These are phyloP conservation scores for Cardinalis cardinalis DNA, from an alignment of 2,113 vertebrate genomes.

Conservation along the genomic window DNA sequence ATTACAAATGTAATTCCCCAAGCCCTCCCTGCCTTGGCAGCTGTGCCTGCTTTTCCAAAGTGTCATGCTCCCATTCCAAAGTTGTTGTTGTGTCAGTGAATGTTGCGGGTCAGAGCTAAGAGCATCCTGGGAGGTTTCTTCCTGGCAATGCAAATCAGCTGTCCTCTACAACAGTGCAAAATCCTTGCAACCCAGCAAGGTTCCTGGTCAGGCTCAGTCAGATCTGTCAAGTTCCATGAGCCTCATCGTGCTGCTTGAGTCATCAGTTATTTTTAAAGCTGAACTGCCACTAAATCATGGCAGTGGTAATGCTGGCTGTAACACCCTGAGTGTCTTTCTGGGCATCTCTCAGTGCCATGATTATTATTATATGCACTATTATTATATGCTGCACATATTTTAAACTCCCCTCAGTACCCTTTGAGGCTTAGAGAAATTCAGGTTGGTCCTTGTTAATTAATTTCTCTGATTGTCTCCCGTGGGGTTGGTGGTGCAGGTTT, in stretches of 20 bases:
- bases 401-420: not conserved
- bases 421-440: not conserved
- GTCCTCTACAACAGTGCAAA: constrained; percentile 2
- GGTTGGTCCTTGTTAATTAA: not conserved
- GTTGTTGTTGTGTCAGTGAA: not conserved
- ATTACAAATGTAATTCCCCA: constrained; percentile 17
- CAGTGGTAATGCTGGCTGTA: not conserved
- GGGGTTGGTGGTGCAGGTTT: not conserved
- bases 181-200: not conserved
- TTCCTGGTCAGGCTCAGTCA: not conserved
- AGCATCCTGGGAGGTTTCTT: not conserved
- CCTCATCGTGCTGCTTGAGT: not conserved
- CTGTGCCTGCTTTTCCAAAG: not conserved
- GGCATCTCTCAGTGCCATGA: not conserved
- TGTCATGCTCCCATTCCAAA: not conserved
- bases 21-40: constrained; percentile 14
- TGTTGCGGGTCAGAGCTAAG: not conserved
- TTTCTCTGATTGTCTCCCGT: not conserved
- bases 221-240: constrained; percentile 15
- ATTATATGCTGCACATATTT: not conserved
- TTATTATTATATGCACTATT: not conserved
- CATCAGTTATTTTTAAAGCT: constrained; percentile 17
- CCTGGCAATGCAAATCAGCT: not conserved
- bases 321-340: not conserved
- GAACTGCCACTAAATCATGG: not conserved